Evolutionary conservation across 2,113 vertebrate genomes (phyloP).

Genomic region (Mormyrus iriodes): DNA sequence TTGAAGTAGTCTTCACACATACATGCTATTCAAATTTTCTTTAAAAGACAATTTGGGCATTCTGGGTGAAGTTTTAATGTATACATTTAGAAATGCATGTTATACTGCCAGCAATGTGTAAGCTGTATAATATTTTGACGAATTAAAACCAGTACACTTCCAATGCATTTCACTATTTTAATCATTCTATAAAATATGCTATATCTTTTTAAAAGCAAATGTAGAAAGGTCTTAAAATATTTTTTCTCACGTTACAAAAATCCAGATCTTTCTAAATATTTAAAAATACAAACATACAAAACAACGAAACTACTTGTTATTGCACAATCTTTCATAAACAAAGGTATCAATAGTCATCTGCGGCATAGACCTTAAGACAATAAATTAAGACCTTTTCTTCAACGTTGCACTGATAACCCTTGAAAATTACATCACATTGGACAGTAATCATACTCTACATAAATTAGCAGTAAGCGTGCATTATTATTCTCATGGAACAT

Average conservation of each 20-base stretch:
- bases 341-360: constrained; percentile 54
- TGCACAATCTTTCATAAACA: constrained; percentile 66
- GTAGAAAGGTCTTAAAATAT: constrained; percentile 65
- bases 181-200: constrained; percentile 69
- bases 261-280: constrained; percentile 55
- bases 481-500: constrained; percentile 30
- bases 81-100: neutral
- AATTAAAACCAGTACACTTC: neutral
- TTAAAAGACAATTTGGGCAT: neutral
- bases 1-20: neutral
- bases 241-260: constrained; percentile 58
- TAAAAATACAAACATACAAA: constrained; percentile 74
- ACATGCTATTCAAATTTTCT: neutral
- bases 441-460: constrained; percentile 55
- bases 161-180: constrained; percentile 50
- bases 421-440: constrained; percentile 60
- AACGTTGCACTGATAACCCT: constrained; percentile 41
- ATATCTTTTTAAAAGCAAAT: constrained; percentile 60
- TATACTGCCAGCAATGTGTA: neutral
- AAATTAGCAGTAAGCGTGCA: constrained; percentile 52
- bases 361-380: constrained; percentile 51
- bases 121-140: neutral
- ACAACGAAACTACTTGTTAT: constrained; percentile 64
- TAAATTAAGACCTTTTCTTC: constrained; percentile 65
- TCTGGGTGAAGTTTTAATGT: neutral